Base-by-base conservation (phyloP, 2,888 invertebrate genomes). In the Schrankia costaestrigalis region DNA sequence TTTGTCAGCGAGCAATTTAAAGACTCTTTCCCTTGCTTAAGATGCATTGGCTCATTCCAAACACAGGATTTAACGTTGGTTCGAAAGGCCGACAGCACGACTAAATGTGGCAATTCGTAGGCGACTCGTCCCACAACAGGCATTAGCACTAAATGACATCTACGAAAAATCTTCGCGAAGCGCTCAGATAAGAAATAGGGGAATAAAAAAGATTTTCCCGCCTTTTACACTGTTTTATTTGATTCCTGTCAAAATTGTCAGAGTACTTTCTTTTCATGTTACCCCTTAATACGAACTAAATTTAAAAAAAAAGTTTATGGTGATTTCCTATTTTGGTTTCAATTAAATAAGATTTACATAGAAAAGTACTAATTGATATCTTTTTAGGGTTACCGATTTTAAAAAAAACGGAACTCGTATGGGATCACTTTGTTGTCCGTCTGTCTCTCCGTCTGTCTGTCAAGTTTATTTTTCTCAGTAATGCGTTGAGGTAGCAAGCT, bases 71-170 rank as follows among this genome's bases (percentile, higher is more conserved):
- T 82, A 79, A 76, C 78, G 76, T 70, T 63, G 61, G 63, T 66
- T 71, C 60, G 56, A 65, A 69, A 76, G 72, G 69, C 69, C 69
- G 63, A 59, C 68, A 67, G 60, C 62, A 63, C 53, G 62, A 76
- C 74, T 56, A 83, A 85, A 86, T 86, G 75, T 53, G 77, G 74
- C 79, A 74, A 86, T 86, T 86, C 81, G 82, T 80, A 86, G 64
- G 79, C 86, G 62, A 60, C 71, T 73, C 80, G 78, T 65, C 74
- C 77, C 74, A 65, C 77, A 73, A 76, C 76, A 75, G 62, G 78
- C 86, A 84, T 85, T 86, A 85, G 71, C 85, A 84, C 86, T 78
- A 85, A 86, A 86, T 85, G 84, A 85, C 83, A 81, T 76, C 80
- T 58, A 78, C 78, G 75, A 81, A 82, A 79, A 84, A 77, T 81